phyloP scores from a whole-genome alignment of 2,888 invertebrate species.

The Zaprionus obscuricornis region DNA sequence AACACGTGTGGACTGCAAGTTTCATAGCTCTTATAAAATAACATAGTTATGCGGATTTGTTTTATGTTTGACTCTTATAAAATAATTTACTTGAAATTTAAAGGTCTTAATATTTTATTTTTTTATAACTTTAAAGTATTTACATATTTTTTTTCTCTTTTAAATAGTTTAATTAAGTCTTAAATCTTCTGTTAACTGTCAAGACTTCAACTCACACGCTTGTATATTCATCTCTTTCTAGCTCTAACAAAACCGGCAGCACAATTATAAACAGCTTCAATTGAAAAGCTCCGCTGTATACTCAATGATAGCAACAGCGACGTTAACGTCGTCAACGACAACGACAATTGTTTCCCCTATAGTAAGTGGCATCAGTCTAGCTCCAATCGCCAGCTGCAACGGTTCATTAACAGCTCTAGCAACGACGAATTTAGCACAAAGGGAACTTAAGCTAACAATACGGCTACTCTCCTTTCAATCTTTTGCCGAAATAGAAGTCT shows the following conservation, averaged over 20 bases:
- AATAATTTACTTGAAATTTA: too few species aligned
- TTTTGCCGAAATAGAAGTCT: constrained; percentile 37
- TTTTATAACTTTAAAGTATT: too few species aligned
- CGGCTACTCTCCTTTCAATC: constrained; percentile 32
- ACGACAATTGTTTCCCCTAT: constrained; percentile 40
- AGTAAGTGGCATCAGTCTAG: constrained; percentile 44
- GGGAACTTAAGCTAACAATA: constrained; percentile 15
- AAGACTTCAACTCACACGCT: neutral
- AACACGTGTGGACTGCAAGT: neutral
- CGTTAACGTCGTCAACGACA: constrained; percentile 40
- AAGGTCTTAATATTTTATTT: too few species aligned
- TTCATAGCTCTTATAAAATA: too few species aligned
- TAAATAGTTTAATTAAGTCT: too few species aligned
- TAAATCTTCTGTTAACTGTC: neutral
- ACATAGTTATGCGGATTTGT: too few species aligned
- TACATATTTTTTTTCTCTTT: too few species aligned
- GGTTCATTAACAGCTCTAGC: constrained; percentile 27
- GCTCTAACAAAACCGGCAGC: constrained; percentile 6
- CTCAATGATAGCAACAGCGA: constrained; percentile 33
- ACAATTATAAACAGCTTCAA: too few species aligned
- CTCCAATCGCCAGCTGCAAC: constrained; percentile 55
- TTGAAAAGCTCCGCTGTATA: constrained; percentile 27
- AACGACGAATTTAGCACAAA: constrained; percentile 4
- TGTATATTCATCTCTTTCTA: constrained; percentile 16
- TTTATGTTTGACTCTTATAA: too few species aligned